phyloP scores from a whole-genome alignment of 2,113 vertebrate genomes.

The Galemys pyrenaicus region DNA sequence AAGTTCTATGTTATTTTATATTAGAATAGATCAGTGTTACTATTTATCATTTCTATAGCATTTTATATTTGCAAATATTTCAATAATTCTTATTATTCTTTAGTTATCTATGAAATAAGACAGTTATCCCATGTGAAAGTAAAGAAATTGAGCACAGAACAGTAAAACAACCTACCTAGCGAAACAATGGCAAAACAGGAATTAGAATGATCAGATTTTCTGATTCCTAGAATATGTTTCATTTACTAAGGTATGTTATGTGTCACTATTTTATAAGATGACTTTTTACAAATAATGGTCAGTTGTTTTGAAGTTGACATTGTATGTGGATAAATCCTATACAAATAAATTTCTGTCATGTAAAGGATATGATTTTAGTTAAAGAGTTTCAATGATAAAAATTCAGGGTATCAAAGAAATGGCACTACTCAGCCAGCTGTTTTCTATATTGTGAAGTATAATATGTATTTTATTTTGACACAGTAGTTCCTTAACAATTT shows the following conservation, averaged over 20 bases:
- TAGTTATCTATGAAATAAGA: constrained; percentile 42
- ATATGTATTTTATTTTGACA: constrained; percentile 54
- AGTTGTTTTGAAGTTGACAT: constrained; percentile 52
- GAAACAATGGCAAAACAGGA: not conserved
- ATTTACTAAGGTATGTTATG: constrained; percentile 28
- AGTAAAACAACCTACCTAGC: not conserved
- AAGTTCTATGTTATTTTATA: constrained; percentile 60
- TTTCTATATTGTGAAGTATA: constrained; percentile 35
- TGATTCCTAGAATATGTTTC: constrained; percentile 29
- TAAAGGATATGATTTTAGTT: constrained; percentile 57
- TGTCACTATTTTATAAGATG: constrained; percentile 63
- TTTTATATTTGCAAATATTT: constrained; percentile 65
- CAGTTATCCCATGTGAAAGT: constrained; percentile 40
- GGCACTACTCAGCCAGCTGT: not conserved
- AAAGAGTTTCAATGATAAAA: constrained; percentile 55
- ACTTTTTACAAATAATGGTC: constrained; percentile 49
- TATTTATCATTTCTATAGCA: constrained; percentile 62
- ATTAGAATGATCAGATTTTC: constrained; percentile 30
- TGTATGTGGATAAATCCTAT: constrained; percentile 63
- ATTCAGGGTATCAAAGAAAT: constrained; percentile 49
- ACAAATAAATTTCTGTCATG: constrained; percentile 59
- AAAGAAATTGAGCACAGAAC: constrained; percentile 34
- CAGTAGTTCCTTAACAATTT: constrained; percentile 29
- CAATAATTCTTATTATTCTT: constrained; percentile 53
- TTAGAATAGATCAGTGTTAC: constrained; percentile 51